phyloP scores from a whole-genome alignment of 1,140 invertebrate species.

The Lucilia cuprina region DNA sequence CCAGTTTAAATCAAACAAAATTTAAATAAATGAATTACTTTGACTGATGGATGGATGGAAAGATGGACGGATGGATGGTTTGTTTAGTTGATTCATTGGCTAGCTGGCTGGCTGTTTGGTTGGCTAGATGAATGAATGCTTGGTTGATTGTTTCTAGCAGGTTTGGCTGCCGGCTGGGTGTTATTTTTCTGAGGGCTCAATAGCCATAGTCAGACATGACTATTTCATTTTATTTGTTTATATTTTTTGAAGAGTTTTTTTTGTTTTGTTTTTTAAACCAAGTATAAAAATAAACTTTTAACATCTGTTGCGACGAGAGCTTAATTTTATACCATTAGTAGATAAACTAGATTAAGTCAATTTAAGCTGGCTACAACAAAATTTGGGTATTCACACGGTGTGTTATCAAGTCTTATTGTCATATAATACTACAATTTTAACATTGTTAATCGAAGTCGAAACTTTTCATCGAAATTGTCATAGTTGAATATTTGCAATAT shows the following conservation, averaged over 20 bases:
- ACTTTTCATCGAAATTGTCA: no score
- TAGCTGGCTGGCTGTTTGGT: neutral
- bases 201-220: neutral
- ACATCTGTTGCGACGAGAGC: neutral
- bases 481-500: no score
- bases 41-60: neutral
- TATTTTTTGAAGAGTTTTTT: neutral
- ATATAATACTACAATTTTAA: no score
- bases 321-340: neutral
- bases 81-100: neutral
- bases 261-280: neutral
- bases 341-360: neutral
- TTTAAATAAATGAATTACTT: slow-evolving; percentile 1
- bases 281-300: neutral
- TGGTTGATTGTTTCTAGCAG: no score
- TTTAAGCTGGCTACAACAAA: neutral
- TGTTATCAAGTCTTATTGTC: no score
- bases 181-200: neutral
- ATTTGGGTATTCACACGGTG: no score
- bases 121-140: neutral
- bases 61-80: neutral
- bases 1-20: neutral
- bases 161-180: neutral
- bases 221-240: neutral
- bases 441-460: no score